Conservation (phyloP, 2,113 vertebrate genomes). For the Rhinolophus sinicus region DNA sequence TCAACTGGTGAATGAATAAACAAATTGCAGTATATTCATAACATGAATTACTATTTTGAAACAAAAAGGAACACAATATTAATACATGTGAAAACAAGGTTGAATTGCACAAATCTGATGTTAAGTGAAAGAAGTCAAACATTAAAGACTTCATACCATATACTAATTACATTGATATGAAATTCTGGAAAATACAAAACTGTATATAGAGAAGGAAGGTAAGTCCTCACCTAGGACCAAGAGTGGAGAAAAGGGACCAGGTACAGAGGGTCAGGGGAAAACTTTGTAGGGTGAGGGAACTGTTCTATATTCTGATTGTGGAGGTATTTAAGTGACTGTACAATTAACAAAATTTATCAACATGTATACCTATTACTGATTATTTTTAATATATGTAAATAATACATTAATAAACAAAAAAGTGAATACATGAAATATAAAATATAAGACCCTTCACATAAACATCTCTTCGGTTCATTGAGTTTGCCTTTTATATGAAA, state of each 20-base stretch:
- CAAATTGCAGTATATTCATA: not conserved
- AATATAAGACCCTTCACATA: not conserved
- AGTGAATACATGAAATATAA: not conserved
- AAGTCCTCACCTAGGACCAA: not conserved
- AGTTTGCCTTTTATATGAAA: not conserved
- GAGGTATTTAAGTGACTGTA: not conserved
- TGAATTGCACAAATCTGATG: not conserved
- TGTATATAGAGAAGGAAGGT: not conserved
- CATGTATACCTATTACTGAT: not conserved
- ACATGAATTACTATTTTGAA: not conserved
- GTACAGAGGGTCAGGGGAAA: not conserved
- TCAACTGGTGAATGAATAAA: not conserved
- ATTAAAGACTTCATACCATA: not conserved
- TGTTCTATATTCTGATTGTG: too few species aligned
- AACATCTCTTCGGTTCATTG: not conserved
- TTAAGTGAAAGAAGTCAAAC: not conserved
- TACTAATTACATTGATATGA: not conserved
- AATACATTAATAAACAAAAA: not conserved
- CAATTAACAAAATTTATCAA: not conserved
- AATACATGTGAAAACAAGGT: not conserved
- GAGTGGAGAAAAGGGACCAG: not conserved
- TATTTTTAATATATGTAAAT: not conserved
- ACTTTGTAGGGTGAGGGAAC: not conserved
- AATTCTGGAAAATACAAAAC: not conserved
- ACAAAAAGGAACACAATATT: not conserved